Evolutionary conservation across 2,797 vertebrate genomes (phyloP), one percentile per base, ranked within the genome.

Genomic region (Corythornis leucogaster): DNA sequence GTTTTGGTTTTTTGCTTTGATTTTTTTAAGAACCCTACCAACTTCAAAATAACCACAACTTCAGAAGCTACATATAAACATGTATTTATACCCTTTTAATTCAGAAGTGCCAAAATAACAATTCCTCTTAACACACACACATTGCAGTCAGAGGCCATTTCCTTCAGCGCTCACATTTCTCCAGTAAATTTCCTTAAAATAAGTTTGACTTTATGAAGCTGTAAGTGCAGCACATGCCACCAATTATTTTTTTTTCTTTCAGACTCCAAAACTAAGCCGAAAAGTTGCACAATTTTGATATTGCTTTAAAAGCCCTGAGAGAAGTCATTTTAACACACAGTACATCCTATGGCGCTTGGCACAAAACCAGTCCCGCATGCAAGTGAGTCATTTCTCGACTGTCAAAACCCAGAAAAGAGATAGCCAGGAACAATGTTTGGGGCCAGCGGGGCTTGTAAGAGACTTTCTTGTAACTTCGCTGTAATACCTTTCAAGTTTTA

Each of bases 281-380:
- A 73, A 82, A 58, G 46, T 76, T 89, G 80, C 83, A 79, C 87
- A 92, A 87, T 81, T 81, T 24, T 1, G n/a, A 76, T 6, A 3
- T 31, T 8, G 15, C 67, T 89, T 91, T 69, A 31, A 16, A 73
- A 92, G 59, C 88, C 92, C 89, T 26, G 80, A 28, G 73, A 96
- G 80, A 50, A 93, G 51, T 50, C 80, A 69, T 86, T 92, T 80
- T 64, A 76, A 87, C 74, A 59, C 46, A 9, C 38, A 2, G 90
- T 28, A 58, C 90, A 95, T 94, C 92, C 92, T 86, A 94, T 87
- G 85, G 89, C 53, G 67, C 69, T 89, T 93, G 92, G 94, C 87
- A 89, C 43, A 3, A 4, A 8, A 76, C 86, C 94, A 80, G 88
- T 24, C 16, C 90, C 73, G 85, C 70, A 86, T 42, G 61, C 80